Percentiles rank a stretch among this genome's conserved stretches.
These are phyloP conservation scores for Siderastrea siderea DNA, from an alignment of 92 coral and sea anemone genomes.

Conservation along the genomic window DNA sequence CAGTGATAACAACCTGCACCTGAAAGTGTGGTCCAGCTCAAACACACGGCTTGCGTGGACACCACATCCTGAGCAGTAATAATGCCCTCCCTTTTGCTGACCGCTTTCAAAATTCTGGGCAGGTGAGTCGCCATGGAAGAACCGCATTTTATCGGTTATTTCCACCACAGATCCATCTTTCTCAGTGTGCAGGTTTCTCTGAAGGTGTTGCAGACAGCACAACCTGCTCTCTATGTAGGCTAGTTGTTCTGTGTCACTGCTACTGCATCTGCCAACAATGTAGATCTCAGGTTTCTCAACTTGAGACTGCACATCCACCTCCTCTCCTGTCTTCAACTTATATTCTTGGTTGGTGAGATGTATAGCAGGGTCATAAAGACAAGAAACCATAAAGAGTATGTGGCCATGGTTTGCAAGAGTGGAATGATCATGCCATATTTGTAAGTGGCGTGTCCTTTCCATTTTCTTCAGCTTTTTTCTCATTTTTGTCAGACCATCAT, in stretches of 20 bases:
- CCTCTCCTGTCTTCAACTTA: constrained; percentile 16
- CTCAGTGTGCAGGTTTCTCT: not conserved
- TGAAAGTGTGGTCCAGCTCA: constrained; percentile 63
- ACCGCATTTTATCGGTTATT: constrained; percentile 6
- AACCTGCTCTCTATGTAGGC: constrained; percentile 41
- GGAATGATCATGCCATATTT: not conserved
- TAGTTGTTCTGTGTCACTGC: constrained; percentile 53
- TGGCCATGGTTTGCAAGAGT: constrained; percentile 70
- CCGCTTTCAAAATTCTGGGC: constrained; percentile 59
- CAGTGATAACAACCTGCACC: constrained; percentile 27
- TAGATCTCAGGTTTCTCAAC: constrained; percentile 42
- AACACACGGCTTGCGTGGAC: constrained; percentile 45
- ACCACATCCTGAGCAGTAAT: constrained; percentile 70
- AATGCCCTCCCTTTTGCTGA: constrained; percentile 71
- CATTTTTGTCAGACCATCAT: constrained; percentile 43
- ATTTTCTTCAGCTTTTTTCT: constrained; percentile 30
- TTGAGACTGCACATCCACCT: not conserved
- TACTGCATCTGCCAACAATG: constrained; percentile 29
- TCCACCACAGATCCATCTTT: not conserved
- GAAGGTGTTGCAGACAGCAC: constrained; percentile 24
- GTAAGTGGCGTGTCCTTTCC: constrained; percentile 47
- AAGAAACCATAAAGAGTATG: constrained; percentile 11
- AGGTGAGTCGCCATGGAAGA: constrained; percentile 67
- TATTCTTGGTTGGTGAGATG: constrained; percentile 39
- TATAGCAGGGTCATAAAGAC: not conserved